Evolutionary conservation across 2,888 invertebrate species (phyloP).

Genomic region (Arrhopalites spinosus): DNA sequence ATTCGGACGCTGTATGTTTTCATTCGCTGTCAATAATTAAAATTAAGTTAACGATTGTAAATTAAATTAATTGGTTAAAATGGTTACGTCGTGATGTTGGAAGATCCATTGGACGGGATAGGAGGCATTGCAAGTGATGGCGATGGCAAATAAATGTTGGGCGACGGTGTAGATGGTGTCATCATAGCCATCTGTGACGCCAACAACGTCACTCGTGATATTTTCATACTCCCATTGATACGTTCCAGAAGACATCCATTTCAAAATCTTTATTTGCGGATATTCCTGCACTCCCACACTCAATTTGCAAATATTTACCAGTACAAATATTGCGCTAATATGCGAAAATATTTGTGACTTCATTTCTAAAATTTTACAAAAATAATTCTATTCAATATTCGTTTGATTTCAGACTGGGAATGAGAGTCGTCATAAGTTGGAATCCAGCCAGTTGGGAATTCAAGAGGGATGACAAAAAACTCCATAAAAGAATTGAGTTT

Average conservation of each 20-base stretch:
- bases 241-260: conserved; percentile 28
- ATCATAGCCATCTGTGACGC: conserved; percentile 20
- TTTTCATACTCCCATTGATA: conserved; percentile 33
- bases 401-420: no score
- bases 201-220: conserved; percentile 20
- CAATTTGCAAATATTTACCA: no score
- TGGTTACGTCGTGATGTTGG: conserved; percentile 43
- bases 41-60: background rate
- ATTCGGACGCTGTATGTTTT: conserved; percentile 16
- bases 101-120: conserved; percentile 53
- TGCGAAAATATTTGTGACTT: no score
- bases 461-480: no score
- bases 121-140: conserved; percentile 47
- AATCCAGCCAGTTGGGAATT: no score
- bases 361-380: no score
- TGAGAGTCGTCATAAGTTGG: no score
- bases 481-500: no score
- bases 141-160: conserved; percentile 36
- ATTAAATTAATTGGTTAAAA: no score
- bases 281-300: no score
- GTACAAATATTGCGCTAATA: no score
- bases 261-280: conserved; percentile 1
- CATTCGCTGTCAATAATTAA: conserved; percentile 7
- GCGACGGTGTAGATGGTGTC: conserved; percentile 44
- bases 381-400: no score